These are phyloP conservation scores for Pyralis farinalis DNA, from an alignment of 2,888 invertebrate genomes.

Conservation along the genomic window DNA sequence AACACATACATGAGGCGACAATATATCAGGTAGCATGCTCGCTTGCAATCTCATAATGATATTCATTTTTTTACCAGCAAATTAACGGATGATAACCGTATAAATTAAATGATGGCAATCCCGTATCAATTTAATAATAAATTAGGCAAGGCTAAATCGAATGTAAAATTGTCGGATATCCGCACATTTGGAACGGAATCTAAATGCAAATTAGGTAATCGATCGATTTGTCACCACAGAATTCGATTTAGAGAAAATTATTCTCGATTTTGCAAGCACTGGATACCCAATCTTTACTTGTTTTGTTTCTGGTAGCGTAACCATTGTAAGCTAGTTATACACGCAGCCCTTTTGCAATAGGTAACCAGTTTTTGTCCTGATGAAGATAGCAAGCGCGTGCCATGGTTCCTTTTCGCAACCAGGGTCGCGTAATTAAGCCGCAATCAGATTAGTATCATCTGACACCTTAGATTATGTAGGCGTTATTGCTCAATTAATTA, in stretches of 20 bases:
- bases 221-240: conserved; percentile 39
- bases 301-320: conserved; percentile 52
- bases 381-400: conserved; percentile 59
- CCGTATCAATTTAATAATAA: background rate
- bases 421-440: conserved; percentile 41
- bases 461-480: conserved; percentile 42
- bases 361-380: conserved; percentile 62
- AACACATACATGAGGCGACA: too few species aligned
- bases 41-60: too few species aligned
- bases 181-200: conserved; percentile 2
- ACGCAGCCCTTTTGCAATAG: conserved; percentile 45
- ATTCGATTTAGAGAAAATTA: conserved; percentile 30
- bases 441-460: conserved; percentile 34
- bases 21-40: too few species aligned
- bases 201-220: conserved; percentile 30
- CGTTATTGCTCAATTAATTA: conserved; percentile 47
- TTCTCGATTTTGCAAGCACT: conserved; percentile 11
- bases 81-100: background rate
- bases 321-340: conserved; percentile 62
- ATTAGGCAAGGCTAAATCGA: background rate
- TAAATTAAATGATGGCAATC: background rate
- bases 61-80: too few species aligned
- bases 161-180: conserved; percentile 1
- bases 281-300: conserved; percentile 28
- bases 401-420: conserved; percentile 39